Base-by-base conservation (phyloP, 2,113 vertebrate genomes). In the Xenopus tropicalis region DNA sequence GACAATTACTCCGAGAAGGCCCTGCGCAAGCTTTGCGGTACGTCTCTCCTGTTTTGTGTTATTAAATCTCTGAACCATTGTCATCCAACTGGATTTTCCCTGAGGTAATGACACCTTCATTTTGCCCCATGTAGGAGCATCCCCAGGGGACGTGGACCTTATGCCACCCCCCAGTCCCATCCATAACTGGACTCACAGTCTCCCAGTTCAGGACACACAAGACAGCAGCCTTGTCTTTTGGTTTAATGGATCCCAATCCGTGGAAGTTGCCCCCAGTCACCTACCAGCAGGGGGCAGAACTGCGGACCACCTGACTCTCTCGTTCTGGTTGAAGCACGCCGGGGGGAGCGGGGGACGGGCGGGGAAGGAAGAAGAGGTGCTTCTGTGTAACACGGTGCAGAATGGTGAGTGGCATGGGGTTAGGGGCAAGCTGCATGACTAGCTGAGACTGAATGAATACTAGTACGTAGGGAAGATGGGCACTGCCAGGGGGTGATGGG, bases 1-100 rank as follows among this genome's bases (percentile, higher is more conserved):
- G 97, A 99, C 84, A 98, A 97, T 86, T 99, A 99, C 81, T 98
- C 96, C 0, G 96, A 99, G 86, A 88, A 95, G 78, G 96, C 96
- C 0, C 92, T 99, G 48, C 90, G 97, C 71, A 93, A 97, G 14
- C 93, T 99, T 58, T 99, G 97, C 1, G 97, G 97, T 98, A 78
- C n/a, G 70, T 74, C 8, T 19, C 1, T 17, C 46, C 11, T 48
- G 9, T 29, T 29, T 37, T 5, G 2, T 37, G 29, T 37, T 37
- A 37, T 7, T 37, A 9, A 37, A 3, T 37, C 29, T 37, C 29
- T 37, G 6, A 3, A 5, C 29, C 29, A 4, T 8, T 37, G 6
- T 4, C 10, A 37, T 37, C 29, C 29, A 37, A 37, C 5, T 37
- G 29, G 29, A 37, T 37, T 37, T 42, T 22, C 20, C 54, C 37